Evolutionary conservation across 2,113 vertebrate genomes (phyloP).

Genomic region (Oceanites oceanicus): DNA sequence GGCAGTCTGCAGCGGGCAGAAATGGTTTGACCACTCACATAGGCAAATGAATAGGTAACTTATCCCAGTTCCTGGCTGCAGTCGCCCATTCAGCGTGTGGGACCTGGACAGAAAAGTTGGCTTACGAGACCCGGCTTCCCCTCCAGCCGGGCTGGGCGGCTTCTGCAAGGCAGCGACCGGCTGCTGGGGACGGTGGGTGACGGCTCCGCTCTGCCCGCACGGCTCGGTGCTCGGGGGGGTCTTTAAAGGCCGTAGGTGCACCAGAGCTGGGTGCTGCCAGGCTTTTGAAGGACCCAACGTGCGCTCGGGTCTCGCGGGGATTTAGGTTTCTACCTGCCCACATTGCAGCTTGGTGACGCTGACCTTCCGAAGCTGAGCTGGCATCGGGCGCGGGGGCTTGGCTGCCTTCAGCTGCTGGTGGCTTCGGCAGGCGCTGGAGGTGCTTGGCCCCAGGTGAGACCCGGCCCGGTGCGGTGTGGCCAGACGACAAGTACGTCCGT

Average conservation of each 20-base stretch:
- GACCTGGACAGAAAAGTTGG: background rate
- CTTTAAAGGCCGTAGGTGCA: background rate
- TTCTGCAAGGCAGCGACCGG: fast-evolving
- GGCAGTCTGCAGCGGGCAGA: background rate
- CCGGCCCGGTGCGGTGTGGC: fast-evolving
- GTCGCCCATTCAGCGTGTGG: fast-evolving
- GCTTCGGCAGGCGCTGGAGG: background rate
- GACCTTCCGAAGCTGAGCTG: background rate
- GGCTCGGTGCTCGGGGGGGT: background rate
- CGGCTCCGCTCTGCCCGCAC: background rate
- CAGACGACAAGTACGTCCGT: background rate
- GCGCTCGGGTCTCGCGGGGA: background rate
- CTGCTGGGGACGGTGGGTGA: background rate
- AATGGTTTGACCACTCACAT: background rate
- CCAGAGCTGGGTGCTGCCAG: background rate
- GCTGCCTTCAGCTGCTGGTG: background rate
- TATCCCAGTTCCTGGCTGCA: background rate
- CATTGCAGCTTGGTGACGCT: fast-evolving
- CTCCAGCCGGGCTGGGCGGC: background rate
- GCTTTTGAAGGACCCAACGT: background rate
- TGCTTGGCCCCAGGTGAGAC: background rate
- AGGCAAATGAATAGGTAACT: background rate
- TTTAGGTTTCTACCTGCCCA: background rate
- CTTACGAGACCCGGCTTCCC: background rate
- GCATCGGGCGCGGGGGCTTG: fast-evolving